phyloP scores from a whole-genome alignment of 2,888 invertebrate species.

The Scotopteryx bipunctaria region DNA sequence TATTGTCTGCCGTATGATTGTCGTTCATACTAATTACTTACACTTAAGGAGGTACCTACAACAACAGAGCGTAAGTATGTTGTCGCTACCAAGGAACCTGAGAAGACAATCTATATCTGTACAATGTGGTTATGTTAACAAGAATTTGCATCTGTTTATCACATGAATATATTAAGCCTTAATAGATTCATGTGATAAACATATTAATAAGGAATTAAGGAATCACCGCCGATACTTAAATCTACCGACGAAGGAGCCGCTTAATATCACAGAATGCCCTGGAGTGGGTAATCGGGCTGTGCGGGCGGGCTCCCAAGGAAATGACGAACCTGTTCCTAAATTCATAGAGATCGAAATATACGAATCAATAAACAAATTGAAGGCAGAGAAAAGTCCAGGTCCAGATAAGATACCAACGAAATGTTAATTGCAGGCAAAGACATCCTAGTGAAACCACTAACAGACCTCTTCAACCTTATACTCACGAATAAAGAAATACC shows the following conservation, averaged over 20 bases:
- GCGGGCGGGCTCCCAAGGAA: too few species aligned
- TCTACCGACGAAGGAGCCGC: too few species aligned
- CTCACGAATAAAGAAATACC: background rate
- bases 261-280: too few species aligned
- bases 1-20: slow-evolving; percentile 20
- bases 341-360: background rate
- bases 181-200: too few species aligned
- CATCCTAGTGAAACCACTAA: background rate
- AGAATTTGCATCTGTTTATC: slow-evolving; percentile 33
- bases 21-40: background rate
- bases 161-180: background rate
- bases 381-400: background rate
- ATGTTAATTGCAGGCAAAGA: background rate
- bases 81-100: slow-evolving; percentile 22
- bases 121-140: slow-evolving; percentile 42
- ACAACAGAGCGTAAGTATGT: background rate
- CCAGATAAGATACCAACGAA: background rate
- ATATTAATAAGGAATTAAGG: too few species aligned
- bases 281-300: too few species aligned
- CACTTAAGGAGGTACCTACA: too few species aligned
- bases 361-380: background rate
- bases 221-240: too few species aligned
- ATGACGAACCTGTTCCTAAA: background rate
- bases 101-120: slow-evolving; percentile 21
- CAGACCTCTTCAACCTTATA: background rate